These are phyloP conservation scores for Erannis defoliaria DNA, from an alignment of 2,888 invertebrate species.

Conservation along the genomic window DNA sequence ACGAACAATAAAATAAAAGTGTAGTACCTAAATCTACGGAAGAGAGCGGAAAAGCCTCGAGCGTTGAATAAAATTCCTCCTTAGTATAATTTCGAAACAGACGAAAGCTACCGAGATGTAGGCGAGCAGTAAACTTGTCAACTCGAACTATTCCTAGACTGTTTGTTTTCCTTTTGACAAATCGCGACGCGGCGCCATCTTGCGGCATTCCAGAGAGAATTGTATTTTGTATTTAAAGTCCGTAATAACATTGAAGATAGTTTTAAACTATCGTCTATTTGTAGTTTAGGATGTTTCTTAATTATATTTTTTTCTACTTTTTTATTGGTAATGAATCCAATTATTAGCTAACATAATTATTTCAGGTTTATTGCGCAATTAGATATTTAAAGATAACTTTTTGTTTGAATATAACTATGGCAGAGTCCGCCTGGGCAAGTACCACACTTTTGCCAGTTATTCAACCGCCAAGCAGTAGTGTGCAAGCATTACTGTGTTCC, in stretches of 20 bases:
- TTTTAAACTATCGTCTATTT: slow-evolving; percentile 7
- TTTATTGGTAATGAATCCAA: too few species aligned
- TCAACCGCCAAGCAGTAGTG: too few species aligned
- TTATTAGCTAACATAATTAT: not conserved
- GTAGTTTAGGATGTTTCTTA: not conserved
- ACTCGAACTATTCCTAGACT: slow-evolving; percentile 80
- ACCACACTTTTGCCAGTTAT: too few species aligned
- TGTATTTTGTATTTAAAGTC: slow-evolving; percentile 46
- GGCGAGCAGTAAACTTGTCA: slow-evolving; percentile 81
- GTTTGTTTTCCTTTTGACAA: slow-evolving; percentile 85
- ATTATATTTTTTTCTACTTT: not conserved
- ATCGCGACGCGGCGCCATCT: slow-evolving; percentile 78
- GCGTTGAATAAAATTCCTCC: slow-evolving; percentile 66
- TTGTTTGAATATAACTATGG: too few species aligned
- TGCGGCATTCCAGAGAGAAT: slow-evolving; percentile 61
- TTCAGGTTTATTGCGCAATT: too few species aligned
- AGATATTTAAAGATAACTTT: too few species aligned
- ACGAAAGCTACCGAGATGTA: slow-evolving; percentile 44
- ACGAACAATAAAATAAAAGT: slow-evolving; percentile 32
- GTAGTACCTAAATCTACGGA: slow-evolving; percentile 53
- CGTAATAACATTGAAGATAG: slow-evolving; percentile 34
- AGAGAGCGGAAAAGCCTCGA: slow-evolving; percentile 54
- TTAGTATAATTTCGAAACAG: slow-evolving; percentile 67
- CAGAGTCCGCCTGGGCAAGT: too few species aligned
- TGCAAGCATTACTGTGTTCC: too few species aligned